Base-by-base conservation (phyloP, 2,797 vertebrate species). In the Cyprinodon diabolis region DNA sequence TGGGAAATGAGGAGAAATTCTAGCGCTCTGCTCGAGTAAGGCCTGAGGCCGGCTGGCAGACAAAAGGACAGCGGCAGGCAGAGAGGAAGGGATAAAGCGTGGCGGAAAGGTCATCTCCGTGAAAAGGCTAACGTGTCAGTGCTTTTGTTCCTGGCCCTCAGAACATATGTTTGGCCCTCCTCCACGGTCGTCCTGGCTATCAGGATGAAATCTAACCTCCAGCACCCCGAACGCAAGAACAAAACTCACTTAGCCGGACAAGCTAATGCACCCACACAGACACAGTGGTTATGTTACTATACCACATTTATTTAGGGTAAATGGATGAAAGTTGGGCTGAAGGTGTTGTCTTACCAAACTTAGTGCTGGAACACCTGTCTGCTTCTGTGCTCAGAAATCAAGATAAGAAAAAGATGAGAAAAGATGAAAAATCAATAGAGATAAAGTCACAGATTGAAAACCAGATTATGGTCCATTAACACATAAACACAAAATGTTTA, bases 31-130 rank as follows among this genome's bases (percentile, higher is more conserved):
- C 93, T 94, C 88, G 85, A 94, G 86, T 93, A 80, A 82, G 91
- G 95, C 95, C 96, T 45, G 49, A 37, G 94, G 96, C 94, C 73
- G 91, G 90, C 94, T 96, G 96, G 96, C 96, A 96, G 95, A 95
- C 95, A 96, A 97, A 96, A 97, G 96, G 94, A 91, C 96, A 97
- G 90, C 91, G 93, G 93, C 93, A 91, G 86, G 87, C 92, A 85
- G 82, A 79, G 89, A 86, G 80, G 83, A 90, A 85, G 84, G 86
- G 86, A 90, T 86, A 79, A 87, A 92, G 92, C 96, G 95, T 94
- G 91, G 92, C 94, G 91, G 93, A 97, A 96, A 98, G 96, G 96
- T 96, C 96, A 95, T 96, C 95, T 95, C 94, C 91, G 94, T 95
- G 95, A 95, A 96, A 96, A 94, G 94, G 94, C 94, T 95, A 96